These are phyloP conservation scores for Botia almorhae DNA, from an alignment of 2,797 vertebrate species.

Conservation along the genomic window DNA sequence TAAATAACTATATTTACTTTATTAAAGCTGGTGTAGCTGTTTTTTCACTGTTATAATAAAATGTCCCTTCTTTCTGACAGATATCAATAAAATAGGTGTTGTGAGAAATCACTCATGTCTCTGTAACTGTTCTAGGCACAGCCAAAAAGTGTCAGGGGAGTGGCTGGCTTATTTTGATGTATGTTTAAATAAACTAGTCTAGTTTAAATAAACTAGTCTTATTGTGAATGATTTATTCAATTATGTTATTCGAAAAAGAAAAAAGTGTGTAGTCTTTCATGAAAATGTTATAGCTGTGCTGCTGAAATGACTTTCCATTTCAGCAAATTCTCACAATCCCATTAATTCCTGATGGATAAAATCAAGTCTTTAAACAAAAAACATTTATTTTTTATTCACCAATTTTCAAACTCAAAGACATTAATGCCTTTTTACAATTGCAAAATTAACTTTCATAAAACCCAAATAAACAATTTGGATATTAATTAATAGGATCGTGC, in stretches of 20 bases:
- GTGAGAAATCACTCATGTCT: neutral
- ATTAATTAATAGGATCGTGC: constrained; percentile 48
- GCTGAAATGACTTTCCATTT: neutral
- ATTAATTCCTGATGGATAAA: neutral
- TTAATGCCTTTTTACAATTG: constrained; percentile 35
- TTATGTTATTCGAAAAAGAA: neutral
- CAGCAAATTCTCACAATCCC: neutral
- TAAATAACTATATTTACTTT: neutral
- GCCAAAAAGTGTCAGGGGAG: neutral
- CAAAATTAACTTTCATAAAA: constrained; percentile 53
- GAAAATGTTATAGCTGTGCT: neutral
- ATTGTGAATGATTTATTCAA: neutral
- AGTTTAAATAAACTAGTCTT: no score
- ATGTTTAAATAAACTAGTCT: no score
- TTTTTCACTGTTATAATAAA: neutral
- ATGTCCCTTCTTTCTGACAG: neutral
- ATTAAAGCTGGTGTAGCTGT: neutral
- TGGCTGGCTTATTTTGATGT: no score
- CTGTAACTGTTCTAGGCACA: neutral
- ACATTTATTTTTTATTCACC: no score
- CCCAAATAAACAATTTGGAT: constrained; percentile 57
- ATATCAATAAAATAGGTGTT: neutral
- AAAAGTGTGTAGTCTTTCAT: neutral
- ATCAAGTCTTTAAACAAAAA: neutral
- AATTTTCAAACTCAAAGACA: neutral